Evolutionary conservation across 2,888 invertebrate species (phyloP).

Genomic region (Lacanobia oleracea): DNA sequence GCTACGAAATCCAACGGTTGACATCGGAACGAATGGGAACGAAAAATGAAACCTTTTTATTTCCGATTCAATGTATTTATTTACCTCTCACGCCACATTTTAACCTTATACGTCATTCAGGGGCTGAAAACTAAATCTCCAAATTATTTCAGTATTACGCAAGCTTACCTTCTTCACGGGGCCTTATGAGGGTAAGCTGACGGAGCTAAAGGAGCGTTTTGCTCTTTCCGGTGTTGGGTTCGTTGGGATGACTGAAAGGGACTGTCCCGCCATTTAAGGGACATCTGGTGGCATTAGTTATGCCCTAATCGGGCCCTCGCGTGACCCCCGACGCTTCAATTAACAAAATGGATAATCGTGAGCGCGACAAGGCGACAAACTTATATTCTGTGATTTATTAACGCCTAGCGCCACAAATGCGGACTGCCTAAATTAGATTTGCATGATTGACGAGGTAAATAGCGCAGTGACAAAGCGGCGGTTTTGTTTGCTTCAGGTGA

Average conservation of each 20-base stretch:
- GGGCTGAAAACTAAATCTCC: constrained; percentile 56
- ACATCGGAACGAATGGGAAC: constrained; percentile 10
- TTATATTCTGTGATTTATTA: constrained; percentile 76
- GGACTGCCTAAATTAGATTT: constrained; percentile 59
- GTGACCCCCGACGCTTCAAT: constrained; percentile 84
- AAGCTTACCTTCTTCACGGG: constrained; percentile 59
- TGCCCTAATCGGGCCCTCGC: constrained; percentile 79
- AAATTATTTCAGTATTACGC: constrained; percentile 59
- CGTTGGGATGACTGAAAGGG: constrained; percentile 45
- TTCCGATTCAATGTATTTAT: constrained; percentile 21
- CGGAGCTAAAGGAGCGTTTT: constrained; percentile 53
- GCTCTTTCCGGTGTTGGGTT: constrained; percentile 47
- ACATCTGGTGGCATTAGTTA: constrained; percentile 60
- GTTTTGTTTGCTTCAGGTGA: constrained; percentile 10
- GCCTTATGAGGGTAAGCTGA: constrained; percentile 62
- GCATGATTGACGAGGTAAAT: constrained; percentile 45
- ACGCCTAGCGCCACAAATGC: constrained; percentile 46
- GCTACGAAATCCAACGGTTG: constrained; percentile 35
- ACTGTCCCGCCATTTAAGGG: constrained; percentile 57
- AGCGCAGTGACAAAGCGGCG: neutral
- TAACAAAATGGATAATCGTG: constrained; percentile 84
- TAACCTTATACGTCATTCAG: constrained; percentile 34
- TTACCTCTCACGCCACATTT: constrained; percentile 22
- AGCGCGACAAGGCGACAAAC: constrained; percentile 76
- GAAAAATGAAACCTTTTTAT: constrained; percentile 28